Evolutionary conservation across 2,888 invertebrate genomes (phyloP).

Genomic region (Anthoptus insignis): DNA sequence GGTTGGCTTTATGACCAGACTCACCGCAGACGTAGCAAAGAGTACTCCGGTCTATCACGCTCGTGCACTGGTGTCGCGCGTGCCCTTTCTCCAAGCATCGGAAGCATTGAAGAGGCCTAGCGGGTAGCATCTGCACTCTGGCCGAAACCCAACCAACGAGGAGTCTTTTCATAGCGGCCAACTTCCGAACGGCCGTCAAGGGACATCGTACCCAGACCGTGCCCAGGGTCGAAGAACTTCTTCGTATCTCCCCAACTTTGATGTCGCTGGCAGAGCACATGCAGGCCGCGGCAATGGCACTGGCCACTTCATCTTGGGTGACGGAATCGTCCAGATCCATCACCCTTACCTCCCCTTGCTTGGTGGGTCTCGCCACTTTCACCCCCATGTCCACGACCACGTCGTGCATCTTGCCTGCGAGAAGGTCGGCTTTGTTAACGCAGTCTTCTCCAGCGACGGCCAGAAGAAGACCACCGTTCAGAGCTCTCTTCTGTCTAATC

Average conservation of each 20-base stretch:
- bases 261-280: background rate
- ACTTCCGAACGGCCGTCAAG: background rate
- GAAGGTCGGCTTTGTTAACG: background rate
- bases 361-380: background rate
- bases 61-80: slow-evolving; percentile 27
- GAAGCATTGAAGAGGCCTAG: slow-evolving; percentile 31
- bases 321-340: slow-evolving; percentile 12
- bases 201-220: slow-evolving; percentile 11
- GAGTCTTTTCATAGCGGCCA: background rate
- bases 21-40: slow-evolving; percentile 22
- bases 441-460: background rate
- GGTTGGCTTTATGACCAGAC: slow-evolving; percentile 13
- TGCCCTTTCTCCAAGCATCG: slow-evolving; percentile 28
- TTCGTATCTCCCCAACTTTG: background rate
- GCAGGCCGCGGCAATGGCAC: background rate
- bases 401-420: background rate
- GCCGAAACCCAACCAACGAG: slow-evolving; percentile 16
- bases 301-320: slow-evolving; percentile 3
- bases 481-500: slow-evolving; percentile 7
- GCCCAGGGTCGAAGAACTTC: background rate
- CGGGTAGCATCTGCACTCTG: slow-evolving; percentile 19
- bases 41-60: slow-evolving; percentile 17
- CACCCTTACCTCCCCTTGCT: background rate
- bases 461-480: slow-evolving; percentile 11
- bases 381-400: background rate